A percentile compares a stretch with the other conserved stretches of the same genome.
Conservation (phyloP, 2,113 vertebrate genomes). For the Mixornis gularis region DNA sequence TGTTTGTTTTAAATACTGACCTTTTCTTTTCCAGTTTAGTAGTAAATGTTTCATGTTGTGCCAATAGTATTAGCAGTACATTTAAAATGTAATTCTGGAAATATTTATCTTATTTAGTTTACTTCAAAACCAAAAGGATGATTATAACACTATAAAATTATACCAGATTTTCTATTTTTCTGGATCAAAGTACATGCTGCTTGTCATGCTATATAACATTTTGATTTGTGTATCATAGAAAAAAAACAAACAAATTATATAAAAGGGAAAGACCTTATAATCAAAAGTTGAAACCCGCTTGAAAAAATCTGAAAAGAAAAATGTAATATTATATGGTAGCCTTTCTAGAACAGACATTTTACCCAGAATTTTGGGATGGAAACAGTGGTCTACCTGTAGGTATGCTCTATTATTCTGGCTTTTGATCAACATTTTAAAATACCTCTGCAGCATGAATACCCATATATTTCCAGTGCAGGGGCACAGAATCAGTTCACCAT, state of each 20-base stretch:
- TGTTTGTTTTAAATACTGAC: constrained; percentile 31
- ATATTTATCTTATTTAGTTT: constrained; percentile 26
- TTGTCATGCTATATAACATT: background rate
- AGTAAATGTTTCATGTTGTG: constrained; percentile 25
- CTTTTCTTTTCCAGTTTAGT: background rate
- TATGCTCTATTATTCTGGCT: background rate
- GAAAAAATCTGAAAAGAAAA: background rate
- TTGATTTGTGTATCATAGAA: background rate
- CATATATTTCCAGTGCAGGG: background rate
- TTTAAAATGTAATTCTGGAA: constrained; percentile 34
- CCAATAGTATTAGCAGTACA: constrained; percentile 19
- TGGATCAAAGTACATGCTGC: background rate
- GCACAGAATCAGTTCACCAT: background rate
- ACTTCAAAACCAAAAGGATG: constrained; percentile 1
- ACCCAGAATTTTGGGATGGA: background rate
- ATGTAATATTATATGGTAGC: background rate
- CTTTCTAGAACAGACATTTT: background rate
- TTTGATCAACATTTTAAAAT: background rate
- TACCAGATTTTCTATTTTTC: background rate
- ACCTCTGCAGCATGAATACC: background rate
- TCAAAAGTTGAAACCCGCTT: background rate
- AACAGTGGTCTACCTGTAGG: background rate
- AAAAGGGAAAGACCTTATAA: background rate
- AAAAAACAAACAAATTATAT: background rate
- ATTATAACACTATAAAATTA: background rate